Evolutionary conservation across 2,888 invertebrate genomes (phyloP).

Genomic region (Platycheirus rosarum): DNA sequence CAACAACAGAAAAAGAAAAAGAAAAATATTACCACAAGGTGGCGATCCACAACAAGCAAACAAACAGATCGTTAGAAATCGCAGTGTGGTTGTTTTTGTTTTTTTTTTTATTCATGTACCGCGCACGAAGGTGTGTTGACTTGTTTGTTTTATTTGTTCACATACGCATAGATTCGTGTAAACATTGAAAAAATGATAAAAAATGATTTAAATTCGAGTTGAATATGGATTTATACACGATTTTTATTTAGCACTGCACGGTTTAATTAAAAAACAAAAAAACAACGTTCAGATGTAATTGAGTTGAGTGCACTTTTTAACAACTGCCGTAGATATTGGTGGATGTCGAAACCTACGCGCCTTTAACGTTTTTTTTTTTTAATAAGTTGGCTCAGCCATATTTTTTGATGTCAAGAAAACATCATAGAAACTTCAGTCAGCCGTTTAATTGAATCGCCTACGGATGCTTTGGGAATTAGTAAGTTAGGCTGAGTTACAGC

Average conservation of each 20-base stretch:
- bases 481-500: conserved; percentile 3
- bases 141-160: conserved; percentile 59
- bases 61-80: conserved; percentile 45
- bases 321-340: background rate
- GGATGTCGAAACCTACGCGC: background rate
- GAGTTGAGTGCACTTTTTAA: conserved; percentile 35
- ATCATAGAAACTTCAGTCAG: conserved; percentile 28
- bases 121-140: conserved; percentile 53
- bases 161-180: conserved; percentile 46
- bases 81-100: conserved; percentile 49
- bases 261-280: background rate
- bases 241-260: conserved; percentile 30
- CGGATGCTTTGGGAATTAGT: conserved; percentile 25
- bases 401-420: conserved; percentile 27
- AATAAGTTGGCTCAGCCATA: background rate
- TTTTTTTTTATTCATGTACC: conserved; percentile 33
- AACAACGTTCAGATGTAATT: conserved; percentile 2
- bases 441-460: conserved; percentile 46
- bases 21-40: conserved; percentile 17
- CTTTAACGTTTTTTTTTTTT: background rate
- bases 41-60: conserved; percentile 20
- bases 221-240: conserved; percentile 25
- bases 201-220: conserved; percentile 9
- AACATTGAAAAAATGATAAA: conserved; percentile 9
- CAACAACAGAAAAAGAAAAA: conserved; percentile 15